Percentiles rank a stretch among this genome's conserved stretches.
Conservation (phyloP, 2,888 invertebrate species). For the Elegia similella region DNA sequence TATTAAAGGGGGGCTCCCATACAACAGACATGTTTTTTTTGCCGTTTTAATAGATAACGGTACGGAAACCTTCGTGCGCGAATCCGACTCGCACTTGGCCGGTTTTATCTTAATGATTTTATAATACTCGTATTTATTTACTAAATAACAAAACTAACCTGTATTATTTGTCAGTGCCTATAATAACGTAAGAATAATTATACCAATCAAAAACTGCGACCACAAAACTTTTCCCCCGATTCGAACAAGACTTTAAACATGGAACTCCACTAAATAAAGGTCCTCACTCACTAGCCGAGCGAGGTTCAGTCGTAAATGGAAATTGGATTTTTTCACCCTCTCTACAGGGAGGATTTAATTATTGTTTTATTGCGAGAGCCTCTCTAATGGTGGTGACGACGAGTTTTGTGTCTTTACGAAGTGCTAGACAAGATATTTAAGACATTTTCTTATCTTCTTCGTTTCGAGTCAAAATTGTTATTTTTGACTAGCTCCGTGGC, state of each 20-base stretch:
- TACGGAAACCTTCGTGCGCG: too few species aligned
- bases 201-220: neutral
- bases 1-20: too few species aligned
- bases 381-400: slow-evolving; percentile 42
- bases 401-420: neutral
- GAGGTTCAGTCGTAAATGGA: slow-evolving; percentile 60
- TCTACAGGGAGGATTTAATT: slow-evolving; percentile 62
- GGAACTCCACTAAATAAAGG: slow-evolving; percentile 12
- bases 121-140: too few species aligned
- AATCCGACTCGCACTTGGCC: too few species aligned
- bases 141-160: too few species aligned
- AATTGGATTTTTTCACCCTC: slow-evolving; percentile 71
- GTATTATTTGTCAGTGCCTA: too few species aligned
- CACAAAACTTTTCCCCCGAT: neutral
- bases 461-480: too few species aligned
- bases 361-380: slow-evolving; percentile 66
- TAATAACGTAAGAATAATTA: neutral
- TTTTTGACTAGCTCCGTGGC: too few species aligned
- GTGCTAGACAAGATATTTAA: neutral
- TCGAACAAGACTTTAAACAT: slow-evolving; percentile 5
- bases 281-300: slow-evolving; percentile 22
- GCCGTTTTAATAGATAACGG: too few species aligned
- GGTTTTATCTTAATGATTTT: too few species aligned
- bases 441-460: neutral
- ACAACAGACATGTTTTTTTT: too few species aligned